Evolutionary conservation across 2,888 invertebrate species (phyloP).

Genomic region (Lottia gigantea): DNA sequence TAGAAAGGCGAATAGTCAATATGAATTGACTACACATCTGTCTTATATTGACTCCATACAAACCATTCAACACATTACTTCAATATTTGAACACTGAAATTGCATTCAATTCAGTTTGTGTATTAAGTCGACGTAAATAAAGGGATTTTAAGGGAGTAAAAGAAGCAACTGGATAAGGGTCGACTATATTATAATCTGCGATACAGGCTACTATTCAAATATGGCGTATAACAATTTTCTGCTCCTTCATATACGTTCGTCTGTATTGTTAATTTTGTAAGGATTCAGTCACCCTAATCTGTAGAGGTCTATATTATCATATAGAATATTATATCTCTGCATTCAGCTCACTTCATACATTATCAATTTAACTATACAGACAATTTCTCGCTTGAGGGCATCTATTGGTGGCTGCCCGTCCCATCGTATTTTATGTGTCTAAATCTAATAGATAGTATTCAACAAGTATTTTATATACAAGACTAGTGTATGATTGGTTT

Average conservation of each 20-base stretch:
- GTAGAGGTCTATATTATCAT: background rate
- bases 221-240: background rate
- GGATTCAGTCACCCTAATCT: slow-evolving; percentile 4
- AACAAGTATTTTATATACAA: no score
- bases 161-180: background rate
- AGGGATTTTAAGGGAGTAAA: background rate
- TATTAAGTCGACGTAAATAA: slow-evolving; percentile 8
- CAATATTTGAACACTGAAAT: slow-evolving; percentile 10
- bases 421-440: slow-evolving; percentile 2
- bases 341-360: background rate
- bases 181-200: background rate
- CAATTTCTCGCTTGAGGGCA: slow-evolving; percentile 10
- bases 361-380: slow-evolving; percentile 2
- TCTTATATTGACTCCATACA: background rate
- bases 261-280: background rate
- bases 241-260: background rate
- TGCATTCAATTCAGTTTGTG: slow-evolving; percentile 7
- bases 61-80: background rate
- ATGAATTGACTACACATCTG: slow-evolving; percentile 10
- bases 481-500: no score
- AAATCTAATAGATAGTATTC: background rate
- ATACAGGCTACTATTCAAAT: background rate
- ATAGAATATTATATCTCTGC: background rate
- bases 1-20: slow-evolving; percentile 10
- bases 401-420: slow-evolving; percentile 6